phyloP scores from a whole-genome alignment of 2,113 vertebrate genomes.

The Merops nubicus region DNA sequence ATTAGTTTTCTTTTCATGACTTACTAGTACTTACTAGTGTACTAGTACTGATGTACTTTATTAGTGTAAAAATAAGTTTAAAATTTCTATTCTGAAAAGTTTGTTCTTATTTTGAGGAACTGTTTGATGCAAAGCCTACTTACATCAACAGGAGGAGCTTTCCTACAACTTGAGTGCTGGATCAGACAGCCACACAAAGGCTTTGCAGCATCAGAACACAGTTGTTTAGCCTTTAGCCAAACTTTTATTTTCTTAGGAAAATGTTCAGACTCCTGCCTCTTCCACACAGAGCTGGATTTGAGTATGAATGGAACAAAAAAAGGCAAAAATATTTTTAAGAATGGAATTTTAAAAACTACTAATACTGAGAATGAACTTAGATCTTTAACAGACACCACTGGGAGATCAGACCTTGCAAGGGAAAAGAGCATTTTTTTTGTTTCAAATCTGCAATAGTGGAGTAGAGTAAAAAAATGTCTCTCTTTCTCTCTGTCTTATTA shows the following conservation, averaged over 20 bases:
- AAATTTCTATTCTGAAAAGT: not conserved
- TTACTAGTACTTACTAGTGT: too few species aligned
- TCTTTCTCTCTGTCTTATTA: not conserved
- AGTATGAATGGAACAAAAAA: not conserved
- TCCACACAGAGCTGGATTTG: not conserved
- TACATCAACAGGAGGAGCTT: not conserved
- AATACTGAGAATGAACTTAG: not conserved
- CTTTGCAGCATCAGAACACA: not conserved
- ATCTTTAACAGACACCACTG: not conserved
- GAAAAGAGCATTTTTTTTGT: not conserved
- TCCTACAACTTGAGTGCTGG: not conserved
- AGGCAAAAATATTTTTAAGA: not conserved
- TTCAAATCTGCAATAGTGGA: not conserved
- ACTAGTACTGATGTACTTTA: too few species aligned
- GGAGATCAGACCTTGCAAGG: not conserved
- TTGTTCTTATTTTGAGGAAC: not conserved
- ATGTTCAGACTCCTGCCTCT: not conserved
- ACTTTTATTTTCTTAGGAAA: not conserved
- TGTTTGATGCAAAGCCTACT: not conserved
- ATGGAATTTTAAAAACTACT: not conserved
- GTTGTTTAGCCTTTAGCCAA: not conserved
- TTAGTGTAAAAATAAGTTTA: not conserved
- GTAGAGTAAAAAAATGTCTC: not conserved
- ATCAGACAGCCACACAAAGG: not conserved
- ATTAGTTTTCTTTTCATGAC: not conserved